Evolutionary conservation across 2,797 vertebrate species (phyloP).

Genomic region (Otolemur crassicaudatus): DNA sequence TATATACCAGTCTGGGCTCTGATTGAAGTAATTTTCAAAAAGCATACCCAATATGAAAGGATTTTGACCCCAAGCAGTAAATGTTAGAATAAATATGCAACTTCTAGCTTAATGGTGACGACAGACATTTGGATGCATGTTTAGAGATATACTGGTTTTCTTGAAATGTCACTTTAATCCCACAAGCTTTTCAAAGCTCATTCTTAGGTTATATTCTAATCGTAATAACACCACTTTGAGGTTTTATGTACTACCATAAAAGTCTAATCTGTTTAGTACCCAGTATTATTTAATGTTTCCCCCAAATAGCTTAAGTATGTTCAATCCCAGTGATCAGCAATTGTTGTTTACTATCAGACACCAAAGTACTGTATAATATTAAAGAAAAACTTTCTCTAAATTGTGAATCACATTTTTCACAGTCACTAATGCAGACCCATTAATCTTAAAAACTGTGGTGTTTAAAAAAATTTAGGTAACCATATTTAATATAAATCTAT

Average conservation of each 20-base stretch:
- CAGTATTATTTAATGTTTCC: neutral
- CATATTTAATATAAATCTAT: neutral
- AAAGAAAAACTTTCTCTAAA: neutral
- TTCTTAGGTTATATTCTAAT: slow-evolving; percentile 30
- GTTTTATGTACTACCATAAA: neutral
- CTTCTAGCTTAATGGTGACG: slow-evolving; percentile 25
- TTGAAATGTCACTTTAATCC: slow-evolving; percentile 1
- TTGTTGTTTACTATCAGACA: neutral
- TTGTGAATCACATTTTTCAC: neutral
- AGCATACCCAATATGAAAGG: neutral
- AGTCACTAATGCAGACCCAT: neutral
- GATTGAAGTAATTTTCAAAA: slow-evolving; percentile 29
- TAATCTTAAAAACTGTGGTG: neutral
- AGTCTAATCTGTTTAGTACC: neutral
- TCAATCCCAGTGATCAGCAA: neutral
- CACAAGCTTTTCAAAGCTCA: neutral
- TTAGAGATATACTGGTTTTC: neutral
- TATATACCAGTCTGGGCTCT: neutral
- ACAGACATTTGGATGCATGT: neutral
- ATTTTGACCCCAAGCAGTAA: neutral
- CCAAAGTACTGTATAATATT: neutral
- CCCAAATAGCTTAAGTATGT: neutral
- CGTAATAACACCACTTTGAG: neutral
- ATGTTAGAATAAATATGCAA: neutral
- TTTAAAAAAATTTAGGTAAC: neutral